A percentile compares a stretch with the other conserved stretches of the same genome.
Evolutionary conservation across 2,113 vertebrate genomes (phyloP).

Genomic region (Perca flavescens): DNA sequence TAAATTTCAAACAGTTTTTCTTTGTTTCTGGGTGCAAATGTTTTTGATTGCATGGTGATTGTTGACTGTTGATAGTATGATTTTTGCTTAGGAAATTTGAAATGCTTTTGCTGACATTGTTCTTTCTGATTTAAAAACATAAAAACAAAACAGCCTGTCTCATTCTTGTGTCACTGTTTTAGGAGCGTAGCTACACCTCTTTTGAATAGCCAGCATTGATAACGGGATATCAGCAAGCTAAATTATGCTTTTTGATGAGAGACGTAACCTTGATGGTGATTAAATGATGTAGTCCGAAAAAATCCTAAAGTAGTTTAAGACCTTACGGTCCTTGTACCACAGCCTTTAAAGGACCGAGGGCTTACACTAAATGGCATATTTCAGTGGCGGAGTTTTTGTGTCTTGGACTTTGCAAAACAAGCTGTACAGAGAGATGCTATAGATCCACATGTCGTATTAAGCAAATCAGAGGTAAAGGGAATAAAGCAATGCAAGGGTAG

Average conservation of each 20-base stretch:
- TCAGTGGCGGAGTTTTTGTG: not conserved
- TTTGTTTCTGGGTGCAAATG: constrained; percentile 43
- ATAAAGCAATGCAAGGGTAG: no score
- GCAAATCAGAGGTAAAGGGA: no score
- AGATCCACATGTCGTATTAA: no score
- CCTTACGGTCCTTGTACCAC: no score
- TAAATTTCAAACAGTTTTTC: constrained; percentile 33
- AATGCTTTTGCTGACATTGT: constrained; percentile 43
- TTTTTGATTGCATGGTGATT: constrained; percentile 67
- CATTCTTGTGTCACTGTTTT: not conserved
- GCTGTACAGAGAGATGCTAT: no score
- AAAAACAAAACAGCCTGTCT: constrained; percentile 5
- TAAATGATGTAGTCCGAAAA: not conserved
- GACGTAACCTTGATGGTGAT: no score
- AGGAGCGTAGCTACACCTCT: not conserved
- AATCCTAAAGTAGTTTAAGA: not conserved
- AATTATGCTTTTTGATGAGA: not conserved
- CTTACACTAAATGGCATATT: not conserved
- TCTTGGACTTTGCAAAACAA: no score
- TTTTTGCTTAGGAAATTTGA: constrained; percentile 52
- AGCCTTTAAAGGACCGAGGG: not conserved
- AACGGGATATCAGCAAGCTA: not conserved
- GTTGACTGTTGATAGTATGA: constrained; percentile 56
- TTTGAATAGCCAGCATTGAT: not conserved
- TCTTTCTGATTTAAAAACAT: constrained; percentile 56